phyloP scores from a whole-genome alignment of 2,797 vertebrate genomes.

The Scleropages formosus region DNA sequence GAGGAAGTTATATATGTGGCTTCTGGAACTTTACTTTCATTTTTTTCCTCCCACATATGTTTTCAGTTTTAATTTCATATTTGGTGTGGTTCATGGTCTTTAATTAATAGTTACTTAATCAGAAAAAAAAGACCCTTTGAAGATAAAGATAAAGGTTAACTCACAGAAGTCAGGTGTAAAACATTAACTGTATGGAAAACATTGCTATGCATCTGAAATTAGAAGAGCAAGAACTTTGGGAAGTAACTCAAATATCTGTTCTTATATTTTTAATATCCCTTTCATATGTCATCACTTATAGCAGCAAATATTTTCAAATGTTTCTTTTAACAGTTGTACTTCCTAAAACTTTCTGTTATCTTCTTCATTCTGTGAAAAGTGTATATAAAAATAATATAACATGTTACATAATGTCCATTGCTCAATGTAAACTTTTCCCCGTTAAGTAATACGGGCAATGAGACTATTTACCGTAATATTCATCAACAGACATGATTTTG shows the following conservation, averaged over 20 bases:
- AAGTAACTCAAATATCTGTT: conserved; percentile 7
- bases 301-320: background rate
- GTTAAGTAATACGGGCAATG: too few species aligned
- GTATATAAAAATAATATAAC: too few species aligned
- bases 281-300: background rate
- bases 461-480: too few species aligned
- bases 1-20: background rate
- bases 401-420: too few species aligned
- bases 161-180: too few species aligned
- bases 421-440: too few species aligned
- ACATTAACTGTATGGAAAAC: too few species aligned
- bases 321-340: too few species aligned
- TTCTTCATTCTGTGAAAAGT: too few species aligned
- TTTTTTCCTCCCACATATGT: background rate
- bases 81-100: background rate
- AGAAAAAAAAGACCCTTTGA: conserved; percentile 9
- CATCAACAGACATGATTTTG: too few species aligned
- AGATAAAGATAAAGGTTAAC: background rate
- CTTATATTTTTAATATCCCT: too few species aligned
- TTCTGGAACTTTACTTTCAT: background rate
- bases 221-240: background rate
- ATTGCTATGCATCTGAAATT: conserved; percentile 1
- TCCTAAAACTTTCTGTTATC: too few species aligned
- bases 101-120: conserved; percentile 13
- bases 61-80: background rate